A percentile compares a stretch with the other conserved stretches of the same genome.
phyloP scores from a whole-genome alignment of 2,888 invertebrate genomes.

The Polyploca ridens region DNA sequence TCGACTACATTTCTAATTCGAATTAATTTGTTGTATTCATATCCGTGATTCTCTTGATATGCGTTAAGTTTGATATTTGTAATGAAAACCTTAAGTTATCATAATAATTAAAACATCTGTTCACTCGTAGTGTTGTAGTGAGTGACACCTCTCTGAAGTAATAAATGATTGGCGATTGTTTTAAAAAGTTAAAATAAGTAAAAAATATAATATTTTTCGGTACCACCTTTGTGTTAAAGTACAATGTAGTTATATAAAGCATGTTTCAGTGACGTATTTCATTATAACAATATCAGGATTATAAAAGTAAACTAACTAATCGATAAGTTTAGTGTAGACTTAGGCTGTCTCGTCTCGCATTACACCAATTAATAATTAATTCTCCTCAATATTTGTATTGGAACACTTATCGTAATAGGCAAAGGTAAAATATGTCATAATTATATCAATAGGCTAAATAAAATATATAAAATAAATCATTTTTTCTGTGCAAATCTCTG shows the following conservation, averaged over 20 bases:
- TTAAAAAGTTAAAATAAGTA: constrained; percentile 52
- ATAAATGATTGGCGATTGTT: constrained; percentile 74
- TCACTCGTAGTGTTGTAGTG: constrained; percentile 75
- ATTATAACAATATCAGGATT: constrained; percentile 73
- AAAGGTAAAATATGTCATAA: constrained; percentile 74
- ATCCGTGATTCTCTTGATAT: constrained; percentile 72
- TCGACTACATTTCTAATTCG: constrained; percentile 82
- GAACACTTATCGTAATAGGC: constrained; percentile 73
- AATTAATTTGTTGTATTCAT: constrained; percentile 79
- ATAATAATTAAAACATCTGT: constrained; percentile 68
- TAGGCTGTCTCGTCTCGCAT: constrained; percentile 78
- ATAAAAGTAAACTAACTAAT: constrained; percentile 51
- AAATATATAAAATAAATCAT: constrained; percentile 60
- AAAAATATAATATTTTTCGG: constrained; percentile 71
- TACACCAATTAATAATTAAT: constrained; percentile 70
- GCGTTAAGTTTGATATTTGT: constrained; percentile 72
- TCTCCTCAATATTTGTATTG: constrained; percentile 72
- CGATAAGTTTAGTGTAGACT: constrained; percentile 73
- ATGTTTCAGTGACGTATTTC: constrained; percentile 76
- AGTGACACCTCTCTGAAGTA: constrained; percentile 73
- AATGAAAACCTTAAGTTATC: constrained; percentile 68
- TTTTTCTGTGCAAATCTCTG: constrained; percentile 82
- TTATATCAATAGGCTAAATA: constrained; percentile 80
- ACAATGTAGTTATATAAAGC: constrained; percentile 79
- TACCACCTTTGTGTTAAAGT: constrained; percentile 84